Percentiles rank a stretch among this genome's conserved stretches.
Evolutionary conservation across 1,140 invertebrate species (phyloP).

Genomic region (Andricus grossulariae): DNA sequence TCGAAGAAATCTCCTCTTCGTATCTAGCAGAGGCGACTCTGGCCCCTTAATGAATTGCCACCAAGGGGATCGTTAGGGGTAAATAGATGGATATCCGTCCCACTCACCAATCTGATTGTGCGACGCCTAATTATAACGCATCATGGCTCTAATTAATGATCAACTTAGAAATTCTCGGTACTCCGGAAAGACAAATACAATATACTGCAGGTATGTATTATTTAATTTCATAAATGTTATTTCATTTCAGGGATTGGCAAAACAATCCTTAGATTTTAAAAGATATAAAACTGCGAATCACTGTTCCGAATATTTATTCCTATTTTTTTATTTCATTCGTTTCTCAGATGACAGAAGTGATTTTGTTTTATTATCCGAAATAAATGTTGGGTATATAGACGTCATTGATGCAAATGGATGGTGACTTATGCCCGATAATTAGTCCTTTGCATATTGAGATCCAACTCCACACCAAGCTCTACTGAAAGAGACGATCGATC

Average conservation of each 20-base stretch:
- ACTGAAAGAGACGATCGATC: constrained; percentile 3
- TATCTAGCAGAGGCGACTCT: constrained; percentile 55
- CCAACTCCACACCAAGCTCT: background rate
- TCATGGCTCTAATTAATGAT: constrained; percentile 67
- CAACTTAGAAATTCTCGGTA: constrained; percentile 50
- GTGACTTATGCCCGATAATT: too few species aligned
- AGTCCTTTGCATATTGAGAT: too few species aligned
- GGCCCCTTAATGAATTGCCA: constrained; percentile 70
- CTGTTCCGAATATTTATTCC: too few species aligned
- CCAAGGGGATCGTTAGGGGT: constrained; percentile 69
- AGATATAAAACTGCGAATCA: too few species aligned
- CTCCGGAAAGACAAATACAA: background rate
- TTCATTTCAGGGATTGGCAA: too few species aligned
- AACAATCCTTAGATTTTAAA: too few species aligned
- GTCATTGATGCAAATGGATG: too few species aligned
- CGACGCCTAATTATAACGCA: constrained; percentile 69
- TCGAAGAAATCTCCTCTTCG: constrained; percentile 56
- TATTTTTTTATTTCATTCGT: too few species aligned
- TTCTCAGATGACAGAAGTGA: too few species aligned
- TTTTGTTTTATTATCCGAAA: too few species aligned
- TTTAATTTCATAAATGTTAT: too few species aligned
- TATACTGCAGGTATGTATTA: background rate
- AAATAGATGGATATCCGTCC: constrained; percentile 67
- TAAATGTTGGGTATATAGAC: too few species aligned
- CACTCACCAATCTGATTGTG: constrained; percentile 66